Base-by-base conservation (phyloP, 2,113 vertebrate genomes). In the Pitta sordida region DNA sequence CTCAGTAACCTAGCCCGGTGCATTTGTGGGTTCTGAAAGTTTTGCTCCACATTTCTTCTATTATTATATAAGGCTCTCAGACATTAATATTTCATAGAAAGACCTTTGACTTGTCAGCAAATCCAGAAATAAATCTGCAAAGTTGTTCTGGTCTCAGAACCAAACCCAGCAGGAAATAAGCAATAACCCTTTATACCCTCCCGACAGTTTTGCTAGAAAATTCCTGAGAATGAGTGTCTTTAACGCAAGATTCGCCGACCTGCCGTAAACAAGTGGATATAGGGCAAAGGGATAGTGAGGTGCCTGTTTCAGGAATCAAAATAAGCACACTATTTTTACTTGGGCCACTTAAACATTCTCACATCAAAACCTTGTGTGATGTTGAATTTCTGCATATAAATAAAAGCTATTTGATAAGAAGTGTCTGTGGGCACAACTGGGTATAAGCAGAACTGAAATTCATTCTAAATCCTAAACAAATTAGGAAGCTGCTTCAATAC, bases 351-450 rank as follows among this genome's bases (percentile, higher is more conserved):
- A 75, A 86, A 30, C 5, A 44, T 52, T 9, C 15, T 53, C 2
- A 20, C 1, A 20, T 11, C 44, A 67, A 76, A 80, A 52, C 13
- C 32, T 29, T 6, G 11, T 53, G 15, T 13, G 48, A 75, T 3
- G 1, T 9, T 34, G 19, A 30, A 34, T 75, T 78, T 64, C 49
- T 53, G n/a, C 29, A 34, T 55, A 46, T 12, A 48, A 81, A 67
- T 39, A 58, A 63, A 71, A 77, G 11, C 1, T 8, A 24, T 65
- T 60, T 65, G 7, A 11, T 20, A 51, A 48, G 27, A 56, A 36
- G 18, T 4, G 8, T 46, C 26, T 46, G 70, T 1, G 0, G 8
- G 22, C 27, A 11, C 12, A 41, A 34, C 8, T 4, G 1, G 4
- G 8, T 23, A 30, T 23, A 58, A 44, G 4, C 9, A 32, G 3